phyloP scores from a whole-genome alignment of 2,888 invertebrate genomes.

The Hanleya hanleyi region DNA sequence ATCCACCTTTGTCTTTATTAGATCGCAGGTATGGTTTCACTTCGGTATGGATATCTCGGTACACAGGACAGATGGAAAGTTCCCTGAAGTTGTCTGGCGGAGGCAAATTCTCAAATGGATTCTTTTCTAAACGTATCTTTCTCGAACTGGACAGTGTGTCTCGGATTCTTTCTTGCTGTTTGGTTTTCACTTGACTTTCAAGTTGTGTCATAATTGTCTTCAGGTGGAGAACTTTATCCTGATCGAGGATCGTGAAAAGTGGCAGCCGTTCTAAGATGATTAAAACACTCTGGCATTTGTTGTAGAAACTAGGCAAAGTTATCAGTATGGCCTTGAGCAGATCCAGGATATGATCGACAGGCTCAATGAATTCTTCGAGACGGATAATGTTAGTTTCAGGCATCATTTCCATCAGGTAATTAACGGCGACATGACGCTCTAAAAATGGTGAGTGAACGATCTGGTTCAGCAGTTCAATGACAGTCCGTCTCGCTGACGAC shows the following conservation, averaged over 20 bases:
- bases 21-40: slow-evolving; percentile 75
- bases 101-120: slow-evolving; percentile 17
- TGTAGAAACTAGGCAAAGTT: background rate
- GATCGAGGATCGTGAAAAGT: background rate
- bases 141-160: slow-evolving; percentile 4
- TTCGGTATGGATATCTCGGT: slow-evolving; percentile 63
- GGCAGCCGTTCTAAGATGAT: background rate
- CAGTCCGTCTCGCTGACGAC: slow-evolving; percentile 28
- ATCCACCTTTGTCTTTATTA: slow-evolving; percentile 80
- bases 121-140: background rate
- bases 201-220: background rate
- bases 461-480: slow-evolving; percentile 29
- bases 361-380: background rate
- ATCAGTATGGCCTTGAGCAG: background rate
- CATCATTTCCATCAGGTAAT: slow-evolving; percentile 12
- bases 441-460: slow-evolving; percentile 23
- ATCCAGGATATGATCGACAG: slow-evolving; percentile 4
- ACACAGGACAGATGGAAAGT: slow-evolving; percentile 68
- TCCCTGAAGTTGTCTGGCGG: slow-evolving; percentile 75
- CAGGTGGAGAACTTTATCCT: background rate
- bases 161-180: background rate
- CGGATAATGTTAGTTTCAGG: background rate
- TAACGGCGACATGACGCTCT: slow-evolving; percentile 1
- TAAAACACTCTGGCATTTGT: background rate
- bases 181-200: background rate